Percentiles rank a stretch among this genome's conserved stretches.
phyloP scores from a whole-genome alignment of 2,888 invertebrate species.

The Orchesellides sinensis region DNA sequence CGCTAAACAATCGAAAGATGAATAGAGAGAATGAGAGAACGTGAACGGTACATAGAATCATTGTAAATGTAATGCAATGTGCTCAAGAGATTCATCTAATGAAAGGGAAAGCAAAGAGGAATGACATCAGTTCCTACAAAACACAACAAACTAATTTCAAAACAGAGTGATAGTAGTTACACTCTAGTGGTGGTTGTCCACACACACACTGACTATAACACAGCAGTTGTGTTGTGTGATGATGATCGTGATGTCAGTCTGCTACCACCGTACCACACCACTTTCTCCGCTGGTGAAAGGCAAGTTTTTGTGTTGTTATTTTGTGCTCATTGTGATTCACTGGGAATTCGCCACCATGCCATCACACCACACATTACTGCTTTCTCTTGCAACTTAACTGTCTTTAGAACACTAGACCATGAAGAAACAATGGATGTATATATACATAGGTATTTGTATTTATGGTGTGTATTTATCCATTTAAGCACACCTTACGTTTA shows the following conservation, averaged over 20 bases:
- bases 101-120: conserved; percentile 57
- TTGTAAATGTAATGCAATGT: conserved; percentile 59
- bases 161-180: neutral
- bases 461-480: too few relatives aligned
- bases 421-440: too few relatives aligned
- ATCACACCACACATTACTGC: neutral
- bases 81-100: conserved; percentile 63
- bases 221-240: too few relatives aligned
- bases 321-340: conserved; percentile 50
- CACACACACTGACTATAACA: conserved; percentile 11
- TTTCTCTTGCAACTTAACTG: too few relatives aligned
- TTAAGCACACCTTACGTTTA: too few relatives aligned
- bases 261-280: conserved; percentile 4
- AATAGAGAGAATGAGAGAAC: conserved; percentile 25
- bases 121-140: conserved; percentile 35
- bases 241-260: conserved; percentile 31
- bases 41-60: conserved; percentile 42
- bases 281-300: too few relatives aligned
- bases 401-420: too few relatives aligned
- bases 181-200: conserved; percentile 14
- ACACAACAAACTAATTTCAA: conserved; percentile 61
- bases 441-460: too few relatives aligned
- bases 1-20: conserved; percentile 38
- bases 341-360: too few relatives aligned
- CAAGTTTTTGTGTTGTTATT: conserved; percentile 37